phyloP scores from a whole-genome alignment of 2,888 invertebrate genomes.

The Caenorhabditis uteleia region DNA sequence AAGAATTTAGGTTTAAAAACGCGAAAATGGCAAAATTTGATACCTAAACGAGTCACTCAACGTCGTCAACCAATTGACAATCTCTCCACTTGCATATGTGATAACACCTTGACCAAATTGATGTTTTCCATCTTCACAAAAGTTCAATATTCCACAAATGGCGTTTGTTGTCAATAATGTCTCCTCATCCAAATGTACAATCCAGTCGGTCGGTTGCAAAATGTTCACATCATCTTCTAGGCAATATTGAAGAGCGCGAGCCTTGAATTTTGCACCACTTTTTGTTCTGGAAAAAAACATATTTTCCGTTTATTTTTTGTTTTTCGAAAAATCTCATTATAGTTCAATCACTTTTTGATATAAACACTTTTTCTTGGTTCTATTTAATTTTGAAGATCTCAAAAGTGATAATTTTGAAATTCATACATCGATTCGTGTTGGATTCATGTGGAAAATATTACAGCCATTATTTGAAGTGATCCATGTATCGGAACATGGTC shows the following conservation, averaged over 20 bases:
- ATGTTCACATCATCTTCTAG: conserved; percentile 86
- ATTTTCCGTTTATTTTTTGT: background rate
- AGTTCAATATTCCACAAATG: conserved; percentile 80
- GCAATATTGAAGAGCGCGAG: conserved; percentile 92
- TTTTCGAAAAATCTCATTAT: too few species aligned
- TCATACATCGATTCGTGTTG: too few species aligned
- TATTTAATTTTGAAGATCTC: too few species aligned
- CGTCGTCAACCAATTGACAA: conserved; percentile 95
- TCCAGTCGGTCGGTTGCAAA: conserved; percentile 78
- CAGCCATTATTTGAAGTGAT: too few species aligned
- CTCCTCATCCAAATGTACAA: conserved; percentile 90
- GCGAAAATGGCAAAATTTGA: background rate
- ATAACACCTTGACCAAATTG: conserved; percentile 85
- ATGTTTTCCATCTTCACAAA: conserved; percentile 90
- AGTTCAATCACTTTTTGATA: too few species aligned
- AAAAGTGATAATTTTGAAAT: too few species aligned
- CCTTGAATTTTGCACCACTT: conserved; percentile 90
- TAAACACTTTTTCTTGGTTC: too few species aligned
- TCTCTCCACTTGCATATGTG: conserved; percentile 87
- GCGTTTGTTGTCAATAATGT: conserved; percentile 90
- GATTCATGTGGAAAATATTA: too few species aligned
- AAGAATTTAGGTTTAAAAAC: conserved; percentile 72
- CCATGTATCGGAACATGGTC: too few species aligned
- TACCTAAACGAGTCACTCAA: conserved; percentile 81
- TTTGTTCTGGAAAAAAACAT: conserved; percentile 78